A percentile compares a stretch with the other conserved stretches of the same genome.
Evolutionary conservation across 2,113 vertebrate species (phyloP).

Genomic region (Solea senegalensis): DNA sequence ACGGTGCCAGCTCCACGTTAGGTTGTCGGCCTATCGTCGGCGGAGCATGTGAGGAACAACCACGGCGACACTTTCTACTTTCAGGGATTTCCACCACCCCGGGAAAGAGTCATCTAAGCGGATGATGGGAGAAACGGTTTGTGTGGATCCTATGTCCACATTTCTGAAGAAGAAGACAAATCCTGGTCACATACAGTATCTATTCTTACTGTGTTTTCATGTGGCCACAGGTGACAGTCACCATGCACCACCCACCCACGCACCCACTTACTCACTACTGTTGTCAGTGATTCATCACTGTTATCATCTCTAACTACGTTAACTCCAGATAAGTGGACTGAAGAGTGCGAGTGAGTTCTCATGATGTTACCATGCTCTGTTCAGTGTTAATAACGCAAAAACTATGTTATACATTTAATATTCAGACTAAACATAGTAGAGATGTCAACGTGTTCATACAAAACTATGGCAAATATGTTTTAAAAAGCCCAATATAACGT

Average conservation of each 20-base stretch:
- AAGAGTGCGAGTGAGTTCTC: conserved; percentile 21
- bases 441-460: too few relatives aligned
- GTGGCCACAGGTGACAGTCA: conserved; percentile 13
- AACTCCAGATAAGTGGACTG: conserved; percentile 22
- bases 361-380: conserved; percentile 15
- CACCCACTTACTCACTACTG: background rate
- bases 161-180: too few relatives aligned
- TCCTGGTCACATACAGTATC: background rate
- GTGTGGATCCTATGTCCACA: too few relatives aligned
- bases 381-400: conserved; percentile 19
- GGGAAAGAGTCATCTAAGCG: too few relatives aligned
- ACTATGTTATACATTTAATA: too few relatives aligned
- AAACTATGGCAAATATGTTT: too few relatives aligned
- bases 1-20: background rate
- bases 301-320: conserved; percentile 11
- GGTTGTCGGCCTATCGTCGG: conserved; percentile 11
- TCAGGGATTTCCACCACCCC: background rate
- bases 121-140: too few relatives aligned
- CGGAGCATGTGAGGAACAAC: conserved; percentile 11
- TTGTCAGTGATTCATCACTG: background rate
- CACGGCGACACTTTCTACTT: background rate
- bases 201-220: background rate
- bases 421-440: background rate
- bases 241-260: conserved; percentile 3
- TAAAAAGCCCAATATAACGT: too few relatives aligned